phyloP scores from a whole-genome alignment of 2,113 vertebrate species.

The Pedionomus torquatus region DNA sequence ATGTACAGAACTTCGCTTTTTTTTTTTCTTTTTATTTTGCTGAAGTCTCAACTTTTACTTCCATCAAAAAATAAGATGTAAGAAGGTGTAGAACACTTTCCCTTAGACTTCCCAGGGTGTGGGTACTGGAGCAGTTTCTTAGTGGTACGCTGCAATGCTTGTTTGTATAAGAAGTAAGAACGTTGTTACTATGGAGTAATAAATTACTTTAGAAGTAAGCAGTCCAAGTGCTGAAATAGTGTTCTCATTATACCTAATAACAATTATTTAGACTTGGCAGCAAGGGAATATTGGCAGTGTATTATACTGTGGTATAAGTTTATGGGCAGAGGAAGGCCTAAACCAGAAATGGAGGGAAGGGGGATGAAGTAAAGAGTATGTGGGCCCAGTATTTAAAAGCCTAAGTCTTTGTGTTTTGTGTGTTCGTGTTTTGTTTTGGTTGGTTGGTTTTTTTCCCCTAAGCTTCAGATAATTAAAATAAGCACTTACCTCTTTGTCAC shows the following conservation, averaged over 20 bases:
- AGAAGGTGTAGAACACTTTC: not conserved
- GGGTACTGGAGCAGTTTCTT: not conserved
- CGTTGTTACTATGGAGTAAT: not conserved
- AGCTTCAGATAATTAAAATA: not conserved
- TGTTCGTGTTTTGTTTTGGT: too few relatives aligned
- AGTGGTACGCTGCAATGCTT: not conserved
- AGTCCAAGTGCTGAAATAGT: too few relatives aligned
- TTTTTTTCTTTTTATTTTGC: not conserved
- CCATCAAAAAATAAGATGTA: not conserved
- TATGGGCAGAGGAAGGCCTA: not conserved
- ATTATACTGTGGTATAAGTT: not conserved
- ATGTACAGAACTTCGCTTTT: not conserved
- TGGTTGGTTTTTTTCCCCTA: not conserved
- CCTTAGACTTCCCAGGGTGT: not conserved
- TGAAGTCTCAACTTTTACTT: not conserved
- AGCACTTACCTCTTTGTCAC: not conserved
- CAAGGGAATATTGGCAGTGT: not conserved
- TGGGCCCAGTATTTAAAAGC: not conserved
- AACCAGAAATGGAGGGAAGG: not conserved
- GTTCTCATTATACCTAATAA: not conserved
- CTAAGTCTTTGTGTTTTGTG: too few relatives aligned
- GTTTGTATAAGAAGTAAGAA: not conserved
- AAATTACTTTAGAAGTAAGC: too few relatives aligned
- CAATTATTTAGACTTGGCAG: not conserved
- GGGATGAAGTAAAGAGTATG: not conserved